Evolutionary conservation across 2,888 invertebrate genomes (phyloP).

Genomic region (Drosophila borealis): DNA sequence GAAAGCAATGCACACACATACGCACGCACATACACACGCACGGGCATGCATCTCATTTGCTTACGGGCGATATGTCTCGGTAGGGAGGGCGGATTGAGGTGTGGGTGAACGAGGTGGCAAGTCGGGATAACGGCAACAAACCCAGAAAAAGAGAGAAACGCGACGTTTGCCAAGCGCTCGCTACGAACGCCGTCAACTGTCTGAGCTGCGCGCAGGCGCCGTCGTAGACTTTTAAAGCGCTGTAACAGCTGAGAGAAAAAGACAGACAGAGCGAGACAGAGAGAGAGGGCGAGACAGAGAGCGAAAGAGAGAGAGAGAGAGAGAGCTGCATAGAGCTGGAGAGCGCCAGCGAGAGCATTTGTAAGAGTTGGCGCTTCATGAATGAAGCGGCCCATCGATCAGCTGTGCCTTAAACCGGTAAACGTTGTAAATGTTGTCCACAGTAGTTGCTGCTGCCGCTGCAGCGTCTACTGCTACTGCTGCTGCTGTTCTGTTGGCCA

Average conservation of each 20-base stretch:
- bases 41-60: constrained; percentile 11
- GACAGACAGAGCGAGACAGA: constrained; percentile 13
- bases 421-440: constrained; percentile 46
- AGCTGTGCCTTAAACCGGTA: constrained; percentile 53
- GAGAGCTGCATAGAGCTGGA: background rate
- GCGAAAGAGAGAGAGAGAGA: constrained; percentile 4
- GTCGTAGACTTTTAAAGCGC: constrained; percentile 63
- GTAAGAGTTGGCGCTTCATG: constrained; percentile 35
- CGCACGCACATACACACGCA: constrained; percentile 9
- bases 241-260: constrained; percentile 24
- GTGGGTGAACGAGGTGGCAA: background rate
- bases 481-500: constrained; percentile 24
- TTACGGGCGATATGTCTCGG: constrained; percentile 17
- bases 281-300: constrained; percentile 1
- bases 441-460: constrained; percentile 7
- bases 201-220: constrained; percentile 69
- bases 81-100: background rate
- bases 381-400: constrained; percentile 46
- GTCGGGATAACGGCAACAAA: constrained; percentile 32
- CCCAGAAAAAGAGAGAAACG: constrained; percentile 37
- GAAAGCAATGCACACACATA: background rate
- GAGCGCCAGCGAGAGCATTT: constrained; percentile 8
- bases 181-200: constrained; percentile 75
- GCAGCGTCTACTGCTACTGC: background rate
- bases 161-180: constrained; percentile 69